phyloP scores from a whole-genome alignment of 2,888 invertebrate species.

The Orthosia gothica region DNA sequence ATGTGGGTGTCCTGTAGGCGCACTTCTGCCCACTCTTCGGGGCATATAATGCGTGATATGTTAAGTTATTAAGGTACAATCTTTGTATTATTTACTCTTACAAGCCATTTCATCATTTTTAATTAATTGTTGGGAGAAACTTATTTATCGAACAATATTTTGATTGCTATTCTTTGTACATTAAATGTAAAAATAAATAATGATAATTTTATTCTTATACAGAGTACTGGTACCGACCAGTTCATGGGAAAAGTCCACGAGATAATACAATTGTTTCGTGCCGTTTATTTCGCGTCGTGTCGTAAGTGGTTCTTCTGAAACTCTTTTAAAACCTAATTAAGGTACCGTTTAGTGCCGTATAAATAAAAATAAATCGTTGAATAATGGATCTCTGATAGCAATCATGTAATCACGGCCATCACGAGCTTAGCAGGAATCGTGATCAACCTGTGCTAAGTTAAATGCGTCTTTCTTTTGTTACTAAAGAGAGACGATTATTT shows the following conservation, averaged over 20 bases:
- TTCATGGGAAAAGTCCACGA: not conserved
- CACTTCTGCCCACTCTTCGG: no score
- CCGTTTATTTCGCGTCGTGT: not conserved
- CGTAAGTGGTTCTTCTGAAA: constrained; percentile 9
- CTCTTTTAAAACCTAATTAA: constrained; percentile 11
- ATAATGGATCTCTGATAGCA: constrained; percentile 23
- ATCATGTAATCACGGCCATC: constrained; percentile 39
- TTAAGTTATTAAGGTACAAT: no score
- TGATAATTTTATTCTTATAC: no score
- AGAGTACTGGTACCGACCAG: no score
- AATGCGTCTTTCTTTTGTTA: constrained; percentile 7
- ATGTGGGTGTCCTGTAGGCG: no score
- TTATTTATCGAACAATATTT: no score
- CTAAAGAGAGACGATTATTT: not conserved
- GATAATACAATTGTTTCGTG: not conserved
- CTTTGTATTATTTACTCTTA: no score
- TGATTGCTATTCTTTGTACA: no score
- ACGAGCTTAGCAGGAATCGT: constrained; percentile 49
- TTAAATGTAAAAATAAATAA: no score
- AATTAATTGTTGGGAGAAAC: no score
- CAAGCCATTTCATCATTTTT: no score
- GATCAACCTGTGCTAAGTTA: constrained; percentile 34
- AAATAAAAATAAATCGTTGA: constrained; percentile 28
- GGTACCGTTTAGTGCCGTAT: constrained; percentile 24
- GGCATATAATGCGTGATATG: no score